These are phyloP conservation scores for Habroteleia sp. DNA, from an alignment of 2,888 invertebrate species.

Conservation along the genomic window DNA sequence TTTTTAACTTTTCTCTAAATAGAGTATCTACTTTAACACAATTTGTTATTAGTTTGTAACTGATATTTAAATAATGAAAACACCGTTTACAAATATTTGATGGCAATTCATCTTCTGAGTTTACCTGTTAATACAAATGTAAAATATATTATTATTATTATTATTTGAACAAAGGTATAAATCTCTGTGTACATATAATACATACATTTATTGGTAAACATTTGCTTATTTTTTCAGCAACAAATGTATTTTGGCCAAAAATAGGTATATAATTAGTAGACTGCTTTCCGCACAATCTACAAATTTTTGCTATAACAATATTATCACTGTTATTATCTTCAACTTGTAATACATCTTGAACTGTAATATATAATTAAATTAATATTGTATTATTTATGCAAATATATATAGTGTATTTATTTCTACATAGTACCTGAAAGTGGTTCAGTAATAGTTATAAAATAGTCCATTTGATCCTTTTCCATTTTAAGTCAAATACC, in stretches of 20 bases:
- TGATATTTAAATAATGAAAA: slow-evolving; percentile 67
- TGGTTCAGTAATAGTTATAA: too few relatives aligned
- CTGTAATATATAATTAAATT: too few relatives aligned
- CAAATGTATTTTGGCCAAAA: slow-evolving; percentile 43
- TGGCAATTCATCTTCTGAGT: slow-evolving; percentile 66
- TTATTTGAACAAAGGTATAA: too few relatives aligned
- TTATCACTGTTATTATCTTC: slow-evolving; percentile 8
- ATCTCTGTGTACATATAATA: too few relatives aligned
- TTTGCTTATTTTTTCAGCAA: slow-evolving; percentile 63
- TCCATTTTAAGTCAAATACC: too few relatives aligned
- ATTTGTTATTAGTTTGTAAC: slow-evolving; percentile 67
- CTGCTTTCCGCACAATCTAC: slow-evolving; percentile 62
- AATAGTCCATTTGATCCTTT: too few relatives aligned
- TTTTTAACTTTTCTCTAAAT: slow-evolving; percentile 54
- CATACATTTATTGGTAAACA: slow-evolving; percentile 64
- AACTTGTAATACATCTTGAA: too few relatives aligned
- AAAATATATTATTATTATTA: too few relatives aligned
- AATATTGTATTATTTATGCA: too few relatives aligned
- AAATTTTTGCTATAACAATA: slow-evolving; percentile 33
- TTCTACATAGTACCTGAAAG: too few relatives aligned
- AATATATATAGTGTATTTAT: too few relatives aligned
- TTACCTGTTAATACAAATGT: slow-evolving; percentile 51
- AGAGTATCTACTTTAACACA: slow-evolving; percentile 65
- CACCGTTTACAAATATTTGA: slow-evolving; percentile 67
- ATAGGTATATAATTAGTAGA: slow-evolving; percentile 52